Percentiles rank a stretch among this genome's conserved stretches.
Conservation (phyloP, 2,113 vertebrate species). For the Cephalopterus ornatus region DNA sequence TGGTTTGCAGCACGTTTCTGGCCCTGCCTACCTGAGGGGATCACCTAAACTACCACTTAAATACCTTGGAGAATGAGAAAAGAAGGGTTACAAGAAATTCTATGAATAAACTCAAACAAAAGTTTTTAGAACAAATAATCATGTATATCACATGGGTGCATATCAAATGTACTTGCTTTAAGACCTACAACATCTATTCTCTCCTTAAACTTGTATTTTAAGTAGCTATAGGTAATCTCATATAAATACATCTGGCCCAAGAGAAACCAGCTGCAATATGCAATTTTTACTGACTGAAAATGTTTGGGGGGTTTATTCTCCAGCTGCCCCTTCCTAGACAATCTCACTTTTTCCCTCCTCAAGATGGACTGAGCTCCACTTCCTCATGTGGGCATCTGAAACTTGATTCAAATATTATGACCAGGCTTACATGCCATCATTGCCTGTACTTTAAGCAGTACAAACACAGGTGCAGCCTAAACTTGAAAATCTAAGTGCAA, state of each 20-base stretch:
- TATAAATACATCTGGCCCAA: neutral
- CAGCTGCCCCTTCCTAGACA: neutral
- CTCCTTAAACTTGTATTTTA: neutral
- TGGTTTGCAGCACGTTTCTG: neutral
- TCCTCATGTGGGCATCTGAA: neutral
- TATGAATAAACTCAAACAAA: neutral
- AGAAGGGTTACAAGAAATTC: neutral
- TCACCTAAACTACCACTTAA: neutral
- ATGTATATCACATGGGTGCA: neutral
- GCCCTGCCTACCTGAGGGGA: neutral
- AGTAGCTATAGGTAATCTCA: neutral
- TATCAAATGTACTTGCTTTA: neutral
- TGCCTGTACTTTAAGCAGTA: neutral
- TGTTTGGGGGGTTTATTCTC: neutral
- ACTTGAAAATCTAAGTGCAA: neutral
- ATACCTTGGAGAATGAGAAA: neutral
- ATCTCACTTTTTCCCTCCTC: neutral
- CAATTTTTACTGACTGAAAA: neutral
- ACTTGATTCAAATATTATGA: neutral
- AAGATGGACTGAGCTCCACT: neutral
- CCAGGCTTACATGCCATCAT: accelerated
- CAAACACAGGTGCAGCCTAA: neutral
- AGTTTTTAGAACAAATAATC: neutral
- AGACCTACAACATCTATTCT: neutral
- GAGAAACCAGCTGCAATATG: neutral